Conservation (phyloP, 2,113 vertebrate genomes). For the Mormyrus lacerda region DNA sequence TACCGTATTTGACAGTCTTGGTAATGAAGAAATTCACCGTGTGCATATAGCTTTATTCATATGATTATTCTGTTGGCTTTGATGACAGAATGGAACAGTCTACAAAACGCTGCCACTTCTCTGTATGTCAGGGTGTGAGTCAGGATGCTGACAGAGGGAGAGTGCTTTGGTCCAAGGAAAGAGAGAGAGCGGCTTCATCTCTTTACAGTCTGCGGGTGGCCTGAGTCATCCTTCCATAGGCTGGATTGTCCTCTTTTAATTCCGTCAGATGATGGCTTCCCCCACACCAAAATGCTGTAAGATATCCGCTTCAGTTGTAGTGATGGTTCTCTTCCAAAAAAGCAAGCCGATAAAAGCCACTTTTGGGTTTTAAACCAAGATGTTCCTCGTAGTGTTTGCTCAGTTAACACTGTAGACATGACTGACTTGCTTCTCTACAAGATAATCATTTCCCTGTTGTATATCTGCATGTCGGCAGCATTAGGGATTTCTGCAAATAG, state of each 20-base stretch:
- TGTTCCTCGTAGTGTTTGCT: neutral
- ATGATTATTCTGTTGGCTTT: neutral
- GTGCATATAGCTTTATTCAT: neutral
- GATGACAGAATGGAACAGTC: neutral
- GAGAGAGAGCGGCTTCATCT: neutral
- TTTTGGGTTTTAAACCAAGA: neutral
- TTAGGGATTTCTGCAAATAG: constrained; percentile 3
- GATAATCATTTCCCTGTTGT: neutral
- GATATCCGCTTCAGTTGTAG: neutral
- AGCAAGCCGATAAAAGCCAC: neutral
- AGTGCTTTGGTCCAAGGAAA: neutral
- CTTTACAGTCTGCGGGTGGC: neutral
- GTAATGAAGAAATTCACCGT: neutral
- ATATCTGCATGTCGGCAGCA: neutral
- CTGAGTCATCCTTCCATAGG: neutral
- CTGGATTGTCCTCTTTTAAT: neutral
- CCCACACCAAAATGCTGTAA: neutral
- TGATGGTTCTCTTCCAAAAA: neutral
- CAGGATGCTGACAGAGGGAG: neutral
- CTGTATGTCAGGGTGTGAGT: neutral
- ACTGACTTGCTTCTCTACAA: neutral
- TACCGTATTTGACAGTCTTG: neutral
- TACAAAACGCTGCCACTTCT: neutral
- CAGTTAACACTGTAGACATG: neutral
- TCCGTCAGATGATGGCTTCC: neutral